phyloP scores from a whole-genome alignment of 2,113 vertebrate genomes.

The Dermatemys mawii region DNA sequence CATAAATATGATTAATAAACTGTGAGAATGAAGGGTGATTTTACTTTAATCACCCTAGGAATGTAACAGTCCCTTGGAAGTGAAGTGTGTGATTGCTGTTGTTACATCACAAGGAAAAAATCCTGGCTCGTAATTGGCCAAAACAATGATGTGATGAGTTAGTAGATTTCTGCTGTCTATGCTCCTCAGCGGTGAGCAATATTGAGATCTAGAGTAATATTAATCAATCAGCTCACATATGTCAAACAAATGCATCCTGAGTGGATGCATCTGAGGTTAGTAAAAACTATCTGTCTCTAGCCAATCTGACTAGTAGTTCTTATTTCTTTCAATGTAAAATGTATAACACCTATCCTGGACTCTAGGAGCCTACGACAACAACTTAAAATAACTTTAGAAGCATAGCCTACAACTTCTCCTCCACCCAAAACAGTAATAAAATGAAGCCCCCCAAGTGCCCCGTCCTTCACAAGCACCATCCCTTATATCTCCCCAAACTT shows the following conservation, averaged over 20 bases:
- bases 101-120: constrained; percentile 63
- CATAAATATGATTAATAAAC: constrained; percentile 20
- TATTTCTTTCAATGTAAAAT: constrained; percentile 62
- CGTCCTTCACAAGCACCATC: constrained; percentile 15
- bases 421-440: constrained; percentile 18
- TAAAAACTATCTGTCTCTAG: constrained; percentile 54
- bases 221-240: constrained; percentile 72
- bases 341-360: constrained; percentile 65
- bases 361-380: constrained; percentile 54
- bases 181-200: constrained; percentile 64
- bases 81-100: constrained; percentile 57
- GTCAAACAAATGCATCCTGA: constrained; percentile 64
- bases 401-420: constrained; percentile 58
- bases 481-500: background rate
- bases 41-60: constrained; percentile 67
- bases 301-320: constrained; percentile 67
- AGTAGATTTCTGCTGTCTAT: constrained; percentile 72
- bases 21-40: constrained; percentile 38
- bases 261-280: constrained; percentile 64
- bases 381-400: constrained; percentile 64
- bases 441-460: constrained; percentile 32
- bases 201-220: constrained; percentile 54
- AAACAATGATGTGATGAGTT: constrained; percentile 72
- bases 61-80: constrained; percentile 61
- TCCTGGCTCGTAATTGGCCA: constrained; percentile 63